A percentile compares a stretch with the other conserved stretches of the same genome.
phyloP scores from a whole-genome alignment of 2,113 vertebrate genomes.

The Rafetus swinhoei region DNA sequence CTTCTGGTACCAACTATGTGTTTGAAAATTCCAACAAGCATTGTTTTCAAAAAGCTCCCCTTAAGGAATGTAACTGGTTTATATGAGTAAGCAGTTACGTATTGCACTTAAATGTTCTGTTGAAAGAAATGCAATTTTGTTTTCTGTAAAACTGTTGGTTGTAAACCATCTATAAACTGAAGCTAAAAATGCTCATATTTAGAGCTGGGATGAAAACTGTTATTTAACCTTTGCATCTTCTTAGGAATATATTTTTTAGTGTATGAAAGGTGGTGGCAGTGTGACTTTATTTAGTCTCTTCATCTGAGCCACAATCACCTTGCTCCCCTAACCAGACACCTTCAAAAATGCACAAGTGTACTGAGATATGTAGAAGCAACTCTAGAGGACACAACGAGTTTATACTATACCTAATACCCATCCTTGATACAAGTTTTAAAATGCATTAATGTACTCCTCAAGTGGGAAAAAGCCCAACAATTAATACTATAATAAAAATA shows the following conservation, averaged over 20 bases:
- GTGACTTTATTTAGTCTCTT: constrained; percentile 70
- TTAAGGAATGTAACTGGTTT: constrained; percentile 81
- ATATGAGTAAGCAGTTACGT: constrained; percentile 80
- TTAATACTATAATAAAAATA: constrained; percentile 32
- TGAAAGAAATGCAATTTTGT: constrained; percentile 82
- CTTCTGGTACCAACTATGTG: constrained; percentile 82
- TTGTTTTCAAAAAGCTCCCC: constrained; percentile 85
- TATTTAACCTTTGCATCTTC: constrained; percentile 82
- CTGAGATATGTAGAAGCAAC: constrained; percentile 58
- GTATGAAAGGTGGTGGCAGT: constrained; percentile 68
- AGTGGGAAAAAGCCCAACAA: neutral
- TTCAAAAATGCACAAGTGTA: constrained; percentile 56
- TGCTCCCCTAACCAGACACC: constrained; percentile 68
- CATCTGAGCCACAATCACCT: constrained; percentile 74
- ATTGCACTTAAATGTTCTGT: constrained; percentile 84
- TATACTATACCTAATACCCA: constrained; percentile 56
- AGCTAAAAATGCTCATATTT: constrained; percentile 76
- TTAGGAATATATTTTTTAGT: constrained; percentile 73
- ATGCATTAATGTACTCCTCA: neutral
- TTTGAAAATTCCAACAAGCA: constrained; percentile 79
- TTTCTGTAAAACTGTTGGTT: constrained; percentile 81
- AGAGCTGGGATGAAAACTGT: constrained; percentile 83
- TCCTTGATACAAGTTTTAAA: constrained; percentile 62
- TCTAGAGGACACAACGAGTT: constrained; percentile 49
- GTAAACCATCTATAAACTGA: constrained; percentile 79